Evolutionary conservation across 2,888 invertebrate genomes (phyloP), one percentile per base, ranked within the genome.

Genomic region (Drosophila limbata): DNA sequence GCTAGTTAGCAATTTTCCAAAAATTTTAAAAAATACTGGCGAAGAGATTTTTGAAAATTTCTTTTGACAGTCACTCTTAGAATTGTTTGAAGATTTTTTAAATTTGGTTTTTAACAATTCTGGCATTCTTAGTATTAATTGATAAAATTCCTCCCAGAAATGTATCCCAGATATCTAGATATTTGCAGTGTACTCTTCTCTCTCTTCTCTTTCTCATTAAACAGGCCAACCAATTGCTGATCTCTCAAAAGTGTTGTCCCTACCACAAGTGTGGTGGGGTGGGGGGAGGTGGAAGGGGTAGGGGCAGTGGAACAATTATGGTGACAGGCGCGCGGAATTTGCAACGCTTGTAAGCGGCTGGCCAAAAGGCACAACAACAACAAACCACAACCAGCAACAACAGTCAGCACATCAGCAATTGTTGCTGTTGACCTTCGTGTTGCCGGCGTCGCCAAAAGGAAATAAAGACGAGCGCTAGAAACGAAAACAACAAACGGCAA

Each of bases 261-360:
- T 50, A 47, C 55, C 53, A 52, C 35, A 35, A 35, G 31, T 13
- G 11, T 21, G n/a, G 17, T 4, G 17, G 9, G 15, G 21, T 40
- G 25, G 31, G 47, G 39, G 15, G 39, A 48, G 21, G 33, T 42
- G 33, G 10, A 25, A n/a, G 31, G 37, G 42, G 17, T 25, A 28
- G 21, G 15, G 13, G 8, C 31, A 53, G 15, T 13, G 67, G 65
- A 75, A 88, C 88, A 89, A 86, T 86, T 86, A 86, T 89, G 88
- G 89, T 80, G 85, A 89, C 78, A 76, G 89, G 68, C 74, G 80
- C 88, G 73, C 73, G 85, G 85, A 89, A 86, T 86, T 80, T 69
- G 80, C 80, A 82, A 76, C 71, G 80, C 85, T 89, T 86, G 85
- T 86, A 86, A 88, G 85, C 80, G 82, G 85, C 89, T 79, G 84